Evolutionary conservation across 2,113 vertebrate genomes (phyloP).

Genomic region (Vanacampus margaritifer): DNA sequence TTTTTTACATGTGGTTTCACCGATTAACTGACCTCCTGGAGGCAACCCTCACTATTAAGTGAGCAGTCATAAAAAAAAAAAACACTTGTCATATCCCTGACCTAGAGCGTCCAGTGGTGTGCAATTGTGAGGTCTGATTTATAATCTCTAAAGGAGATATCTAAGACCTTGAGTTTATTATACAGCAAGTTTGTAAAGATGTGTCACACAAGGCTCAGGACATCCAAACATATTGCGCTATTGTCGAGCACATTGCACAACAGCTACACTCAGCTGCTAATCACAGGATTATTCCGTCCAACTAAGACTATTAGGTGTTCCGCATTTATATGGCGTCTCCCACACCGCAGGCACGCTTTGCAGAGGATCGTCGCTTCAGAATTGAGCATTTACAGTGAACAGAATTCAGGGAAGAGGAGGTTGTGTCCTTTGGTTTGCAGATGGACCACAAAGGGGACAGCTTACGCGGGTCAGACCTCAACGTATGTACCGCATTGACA

Average conservation of each 20-base stretch:
- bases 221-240: background rate
- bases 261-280: constrained; percentile 53
- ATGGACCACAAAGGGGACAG: background rate
- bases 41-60: too few species aligned
- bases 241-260: constrained; percentile 21
- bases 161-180: background rate
- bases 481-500: background rate
- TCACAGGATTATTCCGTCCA: constrained; percentile 64
- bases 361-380: constrained; percentile 46
- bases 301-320: constrained; percentile 68
- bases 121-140: background rate
- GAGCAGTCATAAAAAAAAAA: too few species aligned
- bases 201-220: background rate
- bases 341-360: constrained; percentile 42
- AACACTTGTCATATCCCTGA: background rate
- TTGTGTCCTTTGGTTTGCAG: constrained; percentile 32
- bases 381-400: constrained; percentile 23
- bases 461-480: background rate
- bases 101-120: background rate
- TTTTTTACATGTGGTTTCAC: too few species aligned
- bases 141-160: background rate
- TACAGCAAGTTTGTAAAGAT: background rate
- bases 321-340: constrained; percentile 50
- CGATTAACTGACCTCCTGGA: too few species aligned
- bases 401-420: constrained; percentile 19